phyloP scores from a whole-genome alignment of 2,888 invertebrate species.

The Calliopum simillimum region DNA sequence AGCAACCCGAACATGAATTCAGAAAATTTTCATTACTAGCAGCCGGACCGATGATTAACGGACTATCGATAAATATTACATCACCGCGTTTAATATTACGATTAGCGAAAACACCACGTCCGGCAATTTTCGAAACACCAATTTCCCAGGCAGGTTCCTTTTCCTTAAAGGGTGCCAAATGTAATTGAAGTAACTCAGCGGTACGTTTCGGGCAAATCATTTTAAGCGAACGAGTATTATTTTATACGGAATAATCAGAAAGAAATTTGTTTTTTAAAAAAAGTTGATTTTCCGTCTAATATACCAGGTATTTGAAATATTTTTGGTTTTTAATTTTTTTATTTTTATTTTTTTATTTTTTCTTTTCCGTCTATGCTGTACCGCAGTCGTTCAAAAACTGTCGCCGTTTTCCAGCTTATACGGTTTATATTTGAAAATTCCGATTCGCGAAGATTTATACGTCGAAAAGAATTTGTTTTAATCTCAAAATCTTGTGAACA shows the following conservation, averaged over 20 bases:
- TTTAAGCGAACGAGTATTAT: not conserved
- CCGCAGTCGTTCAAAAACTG: conserved; percentile 61
- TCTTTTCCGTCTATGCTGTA: conserved; percentile 51
- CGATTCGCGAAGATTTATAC: conserved; percentile 11
- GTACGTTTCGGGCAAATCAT: conserved; percentile 65
- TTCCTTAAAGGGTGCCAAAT: conserved; percentile 62
- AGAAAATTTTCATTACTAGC: conserved; percentile 68
- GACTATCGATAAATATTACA: conserved; percentile 78
- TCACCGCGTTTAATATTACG: conserved; percentile 76
- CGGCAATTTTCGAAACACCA: conserved; percentile 73
- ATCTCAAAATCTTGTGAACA: conserved; percentile 35
- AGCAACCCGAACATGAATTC: conserved; percentile 76
- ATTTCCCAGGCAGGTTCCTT: conserved; percentile 72
- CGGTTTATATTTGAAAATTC: conserved; percentile 59
- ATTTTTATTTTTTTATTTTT: conserved; percentile 31
- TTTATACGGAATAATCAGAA: no score
- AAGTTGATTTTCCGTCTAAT: not conserved
- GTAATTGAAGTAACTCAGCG: conserved; percentile 58
- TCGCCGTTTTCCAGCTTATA: conserved; percentile 64
- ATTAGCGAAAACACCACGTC: conserved; percentile 79
- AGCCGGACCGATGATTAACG: conserved; percentile 78
- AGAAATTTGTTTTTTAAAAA: no score
- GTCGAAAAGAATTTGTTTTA: conserved; percentile 2
- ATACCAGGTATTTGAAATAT: not conserved
- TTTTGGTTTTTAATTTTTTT: conserved; percentile 3